These are phyloP conservation scores for Crotalus viridis DNA, from an alignment of 2,113 vertebrate species.

Conservation along the genomic window DNA sequence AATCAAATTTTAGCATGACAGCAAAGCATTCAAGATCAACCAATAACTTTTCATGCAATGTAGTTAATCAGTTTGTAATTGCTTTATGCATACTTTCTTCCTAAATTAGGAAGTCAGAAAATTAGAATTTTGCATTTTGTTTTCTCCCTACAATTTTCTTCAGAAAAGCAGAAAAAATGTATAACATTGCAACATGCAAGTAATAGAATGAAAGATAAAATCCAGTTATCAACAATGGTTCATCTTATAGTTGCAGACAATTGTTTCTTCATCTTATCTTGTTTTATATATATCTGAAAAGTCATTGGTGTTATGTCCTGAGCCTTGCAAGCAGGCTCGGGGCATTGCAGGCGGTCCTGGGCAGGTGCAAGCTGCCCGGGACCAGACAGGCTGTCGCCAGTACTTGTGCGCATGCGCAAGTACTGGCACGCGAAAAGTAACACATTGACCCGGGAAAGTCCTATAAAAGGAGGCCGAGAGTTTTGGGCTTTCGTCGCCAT, in stretches of 20 bases:
- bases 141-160: background rate
- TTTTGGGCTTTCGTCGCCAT: no score
- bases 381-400: no score
- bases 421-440: no score
- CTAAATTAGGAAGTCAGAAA: background rate
- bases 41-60: background rate
- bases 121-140: background rate
- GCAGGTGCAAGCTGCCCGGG: no score
- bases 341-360: no score
- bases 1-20: background rate
- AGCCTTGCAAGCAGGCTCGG: no score
- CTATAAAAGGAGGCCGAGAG: no score
- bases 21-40: conserved; percentile 15
- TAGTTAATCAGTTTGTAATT: background rate
- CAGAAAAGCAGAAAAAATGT: background rate
- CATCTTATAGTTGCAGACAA: background rate
- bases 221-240: background rate
- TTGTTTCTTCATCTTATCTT: background rate
- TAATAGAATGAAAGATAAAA: background rate
- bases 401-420: no score
- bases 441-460: no score
- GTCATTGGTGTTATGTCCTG: background rate
- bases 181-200: background rate
- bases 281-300: conserved; percentile 14
- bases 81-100: conserved; percentile 1